Percentiles rank a stretch among this genome's conserved stretches.
These are phyloP conservation scores for Cyaniris semiargus DNA, from an alignment of 2,888 invertebrate species.

Conservation along the genomic window DNA sequence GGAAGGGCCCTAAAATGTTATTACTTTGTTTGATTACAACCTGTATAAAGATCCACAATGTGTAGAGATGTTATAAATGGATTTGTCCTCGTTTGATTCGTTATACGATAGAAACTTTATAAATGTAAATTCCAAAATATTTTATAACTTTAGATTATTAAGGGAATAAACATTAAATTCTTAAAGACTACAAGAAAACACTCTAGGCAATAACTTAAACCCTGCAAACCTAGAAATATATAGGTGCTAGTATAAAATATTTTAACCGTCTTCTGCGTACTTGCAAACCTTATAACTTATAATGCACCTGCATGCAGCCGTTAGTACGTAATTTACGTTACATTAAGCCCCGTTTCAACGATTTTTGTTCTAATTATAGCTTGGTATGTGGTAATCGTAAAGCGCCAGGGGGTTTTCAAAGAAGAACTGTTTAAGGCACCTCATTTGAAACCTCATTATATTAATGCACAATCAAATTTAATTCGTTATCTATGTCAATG, in stretches of 20 bases:
- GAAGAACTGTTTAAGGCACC: neutral
- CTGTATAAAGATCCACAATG: too few species aligned
- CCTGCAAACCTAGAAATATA: too few species aligned
- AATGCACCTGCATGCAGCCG: slow-evolving; percentile 2
- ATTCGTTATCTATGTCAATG: neutral
- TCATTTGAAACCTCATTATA: neutral
- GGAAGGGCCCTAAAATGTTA: too few species aligned
- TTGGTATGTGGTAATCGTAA: neutral
- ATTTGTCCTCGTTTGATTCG: too few species aligned
- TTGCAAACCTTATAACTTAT: neutral
- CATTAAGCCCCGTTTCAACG: slow-evolving; percentile 15
- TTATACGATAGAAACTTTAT: too few species aligned
- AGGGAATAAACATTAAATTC: too few species aligned
- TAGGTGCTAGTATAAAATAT: slow-evolving; percentile 23
- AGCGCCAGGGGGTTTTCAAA: neutral
- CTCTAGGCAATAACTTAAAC: too few species aligned
- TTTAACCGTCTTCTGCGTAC: neutral
- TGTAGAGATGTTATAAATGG: too few species aligned
- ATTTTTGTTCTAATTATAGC: slow-evolving; percentile 6
- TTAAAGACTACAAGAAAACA: too few species aligned
- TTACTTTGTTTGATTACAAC: too few species aligned
- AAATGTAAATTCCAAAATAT: too few species aligned
- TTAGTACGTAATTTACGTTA: slow-evolving; percentile 19
- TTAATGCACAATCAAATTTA: neutral
- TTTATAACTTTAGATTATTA: too few species aligned